Base-by-base conservation (phyloP, 2,888 invertebrate species). In the Hymenopus coronatus region DNA sequence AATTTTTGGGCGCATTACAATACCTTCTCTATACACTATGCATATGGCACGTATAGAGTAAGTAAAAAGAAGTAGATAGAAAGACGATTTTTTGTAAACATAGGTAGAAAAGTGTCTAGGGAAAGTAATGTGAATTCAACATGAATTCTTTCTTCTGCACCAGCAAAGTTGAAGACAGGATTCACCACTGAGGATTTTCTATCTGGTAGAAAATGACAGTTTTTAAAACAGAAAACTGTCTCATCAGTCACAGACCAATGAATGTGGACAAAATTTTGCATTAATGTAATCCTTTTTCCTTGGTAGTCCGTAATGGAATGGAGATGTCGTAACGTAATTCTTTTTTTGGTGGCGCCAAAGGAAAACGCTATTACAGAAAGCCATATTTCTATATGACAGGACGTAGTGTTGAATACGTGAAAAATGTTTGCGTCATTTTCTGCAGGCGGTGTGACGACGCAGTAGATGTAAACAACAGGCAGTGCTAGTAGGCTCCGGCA, bases 221-320 rank as follows among this genome's bases (percentile, higher is more conserved):
- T 84, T 84, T 84, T 84, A 54, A 85, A 85, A 85, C 46, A 46
- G 46, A 85, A 46, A 85, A 85, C 84, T 85, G 85, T 46, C 85
- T 85, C 46, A 85, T 85, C 85, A 85, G 40, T 85, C 85, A 46
- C 27, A 28, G 46, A 46, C 7, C 28, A 25, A 20, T 84, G 84
- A 33, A 33, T 84, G 15, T 46, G 85, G 85, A 85, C n/a, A 85
- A 85, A 85, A 85, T 27, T 85, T 27, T 0, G 27, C 27, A 85
- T 85, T 85, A 85, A 85, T 85, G 85, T 40, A n/a, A 27, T 40
- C n/a, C 15, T n/a, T 15, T 8, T 27, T 8, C 28, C 46, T 28
- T 20, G 85, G 85, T n/a, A 85, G 40, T 85, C 15, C 54, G 40
- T 46, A 85, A 85, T 85, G 85, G 85, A 85, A 85, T 46, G 27